These are phyloP conservation scores for Papilio glaucus DNA, from an alignment of 1,140 invertebrate species.

Conservation along the genomic window DNA sequence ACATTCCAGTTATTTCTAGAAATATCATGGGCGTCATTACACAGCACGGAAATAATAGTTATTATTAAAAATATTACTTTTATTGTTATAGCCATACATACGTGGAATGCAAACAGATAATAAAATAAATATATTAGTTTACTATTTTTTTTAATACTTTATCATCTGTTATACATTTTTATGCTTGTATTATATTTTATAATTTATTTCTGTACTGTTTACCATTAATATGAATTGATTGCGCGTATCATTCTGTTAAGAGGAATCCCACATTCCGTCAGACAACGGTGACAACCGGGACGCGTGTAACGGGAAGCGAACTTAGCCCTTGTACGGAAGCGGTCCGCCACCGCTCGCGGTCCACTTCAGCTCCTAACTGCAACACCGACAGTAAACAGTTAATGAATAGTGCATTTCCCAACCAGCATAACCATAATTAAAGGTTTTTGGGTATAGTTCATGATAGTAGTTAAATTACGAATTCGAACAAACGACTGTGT, in stretches of 20 bases:
- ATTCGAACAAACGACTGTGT: too few species aligned
- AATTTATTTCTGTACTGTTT: neutral
- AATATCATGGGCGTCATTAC: neutral
- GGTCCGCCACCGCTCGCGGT: slow-evolving; percentile 44
- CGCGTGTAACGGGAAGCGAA: slow-evolving; percentile 70
- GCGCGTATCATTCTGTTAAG: slow-evolving; percentile 1
- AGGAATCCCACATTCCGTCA: slow-evolving; percentile 57
- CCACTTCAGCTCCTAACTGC: slow-evolving; percentile 54
- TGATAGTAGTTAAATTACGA: too few species aligned
- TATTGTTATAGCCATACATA: too few species aligned
- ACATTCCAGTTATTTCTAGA: neutral
- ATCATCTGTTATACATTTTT: too few species aligned
- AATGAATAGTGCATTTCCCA: slow-evolving; percentile 41
- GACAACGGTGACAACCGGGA: slow-evolving; percentile 67
- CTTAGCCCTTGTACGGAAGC: slow-evolving; percentile 72
- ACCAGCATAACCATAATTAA: too few species aligned
- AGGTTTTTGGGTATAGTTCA: too few species aligned
- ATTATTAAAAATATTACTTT: neutral
- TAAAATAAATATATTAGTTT: too few species aligned
- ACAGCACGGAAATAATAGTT: neutral
- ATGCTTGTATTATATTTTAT: neutral
- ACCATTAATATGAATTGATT: neutral
- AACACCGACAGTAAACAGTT: slow-evolving; percentile 56
- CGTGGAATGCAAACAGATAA: too few species aligned
- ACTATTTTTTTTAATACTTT: too few species aligned